Percentiles rank a stretch among this genome's conserved stretches.
Evolutionary conservation across 2,888 invertebrate species (phyloP).

Genomic region (Conops quadrifasciatus): DNA sequence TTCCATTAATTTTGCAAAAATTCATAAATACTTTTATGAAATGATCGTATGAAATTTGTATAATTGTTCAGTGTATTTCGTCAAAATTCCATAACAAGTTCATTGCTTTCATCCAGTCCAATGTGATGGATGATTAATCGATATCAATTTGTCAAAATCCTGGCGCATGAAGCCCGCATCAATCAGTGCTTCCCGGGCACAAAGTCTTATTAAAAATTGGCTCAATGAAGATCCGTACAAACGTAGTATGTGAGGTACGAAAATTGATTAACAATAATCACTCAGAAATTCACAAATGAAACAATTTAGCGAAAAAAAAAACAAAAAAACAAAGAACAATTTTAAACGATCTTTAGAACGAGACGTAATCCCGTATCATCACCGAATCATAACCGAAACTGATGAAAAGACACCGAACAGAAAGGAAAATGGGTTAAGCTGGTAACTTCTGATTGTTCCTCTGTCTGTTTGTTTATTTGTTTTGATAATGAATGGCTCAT

Average conservation of each 20-base stretch:
- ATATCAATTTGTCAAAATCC: slow-evolving; percentile 1
- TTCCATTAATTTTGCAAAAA: no score
- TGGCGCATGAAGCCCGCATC: background rate
- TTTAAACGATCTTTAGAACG: background rate
- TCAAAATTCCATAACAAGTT: no score
- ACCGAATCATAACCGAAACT: background rate
- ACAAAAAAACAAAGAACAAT: background rate
- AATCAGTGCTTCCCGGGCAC: background rate
- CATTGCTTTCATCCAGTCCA: background rate
- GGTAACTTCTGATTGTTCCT: background rate
- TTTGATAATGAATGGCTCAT: slow-evolving; percentile 62
- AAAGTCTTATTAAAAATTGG: background rate
- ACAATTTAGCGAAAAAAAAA: slow-evolving; percentile 55
- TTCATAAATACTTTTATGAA: no score
- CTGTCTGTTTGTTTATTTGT: slow-evolving; percentile 50
- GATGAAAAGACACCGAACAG: slow-evolving; percentile 34
- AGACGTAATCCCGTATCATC: background rate
- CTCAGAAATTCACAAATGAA: slow-evolving; percentile 56
- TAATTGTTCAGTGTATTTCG: background rate
- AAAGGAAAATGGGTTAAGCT: slow-evolving; percentile 26
- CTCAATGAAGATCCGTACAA: background rate
- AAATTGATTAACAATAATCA: slow-evolving; percentile 60
- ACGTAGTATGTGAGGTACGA: slow-evolving; percentile 25
- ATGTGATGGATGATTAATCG: background rate
- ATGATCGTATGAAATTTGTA: background rate